Evolutionary conservation across 2,113 vertebrate genomes (phyloP).

Genomic region (Lepus americanus): DNA sequence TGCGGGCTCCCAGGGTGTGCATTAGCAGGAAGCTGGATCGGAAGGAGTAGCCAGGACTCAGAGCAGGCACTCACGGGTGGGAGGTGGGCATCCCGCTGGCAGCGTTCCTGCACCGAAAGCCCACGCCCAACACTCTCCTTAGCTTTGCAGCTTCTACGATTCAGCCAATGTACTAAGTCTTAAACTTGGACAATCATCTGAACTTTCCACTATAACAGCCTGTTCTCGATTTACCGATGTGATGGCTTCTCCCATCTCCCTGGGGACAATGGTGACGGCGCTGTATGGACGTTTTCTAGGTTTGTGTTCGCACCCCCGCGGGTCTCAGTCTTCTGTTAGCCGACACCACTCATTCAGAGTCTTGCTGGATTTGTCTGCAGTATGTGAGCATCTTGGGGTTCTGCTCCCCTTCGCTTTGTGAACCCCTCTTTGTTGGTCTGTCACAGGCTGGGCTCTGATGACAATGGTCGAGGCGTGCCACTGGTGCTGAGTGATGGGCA

Average conservation of each 20-base stretch:
- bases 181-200: constrained; percentile 55
- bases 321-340: not conserved
- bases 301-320: not conserved
- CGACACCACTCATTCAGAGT: not conserved
- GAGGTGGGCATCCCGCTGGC: too few relatives aligned
- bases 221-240: not conserved
- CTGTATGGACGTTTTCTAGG: not conserved
- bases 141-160: constrained; percentile 27
- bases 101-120: too few relatives aligned
- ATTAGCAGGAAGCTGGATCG: too few relatives aligned
- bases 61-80: too few relatives aligned
- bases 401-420: not conserved
- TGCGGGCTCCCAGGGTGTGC: too few relatives aligned
- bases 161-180: constrained; percentile 37
- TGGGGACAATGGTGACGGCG: not conserved
- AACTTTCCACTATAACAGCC: constrained; percentile 38
- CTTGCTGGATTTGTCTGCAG: not conserved
- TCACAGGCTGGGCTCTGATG: not conserved
- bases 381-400: not conserved
- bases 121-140: not conserved
- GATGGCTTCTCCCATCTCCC: not conserved
- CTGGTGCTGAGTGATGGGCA: not conserved
- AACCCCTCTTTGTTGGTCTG: not conserved
- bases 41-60: too few relatives aligned
- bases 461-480: not conserved